These are phyloP conservation scores for Tupaia tana DNA, from an alignment of 2,113 vertebrate genomes.

Conservation along the genomic window DNA sequence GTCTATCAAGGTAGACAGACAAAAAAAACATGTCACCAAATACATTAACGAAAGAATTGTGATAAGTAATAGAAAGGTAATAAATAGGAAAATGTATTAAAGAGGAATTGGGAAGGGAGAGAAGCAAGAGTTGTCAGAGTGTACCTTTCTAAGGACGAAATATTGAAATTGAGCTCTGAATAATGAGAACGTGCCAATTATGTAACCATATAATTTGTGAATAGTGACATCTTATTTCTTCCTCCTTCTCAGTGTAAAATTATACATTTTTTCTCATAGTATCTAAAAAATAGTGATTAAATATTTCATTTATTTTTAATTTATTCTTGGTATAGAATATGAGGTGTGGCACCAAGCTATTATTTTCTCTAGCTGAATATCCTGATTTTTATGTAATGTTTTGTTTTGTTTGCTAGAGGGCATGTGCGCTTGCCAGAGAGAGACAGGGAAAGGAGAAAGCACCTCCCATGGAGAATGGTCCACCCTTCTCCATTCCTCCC, in stretches of 20 bases:
- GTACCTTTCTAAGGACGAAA: not conserved
- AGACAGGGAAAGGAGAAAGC: too few relatives aligned
- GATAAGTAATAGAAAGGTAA: not conserved
- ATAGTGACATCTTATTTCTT: not conserved
- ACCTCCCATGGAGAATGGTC: too few relatives aligned
- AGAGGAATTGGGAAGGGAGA: not conserved
- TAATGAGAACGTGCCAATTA: not conserved
- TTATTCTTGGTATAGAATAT: slow-evolving; percentile 10
- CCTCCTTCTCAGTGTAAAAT: slow-evolving; percentile 24
- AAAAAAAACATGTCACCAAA: not conserved
- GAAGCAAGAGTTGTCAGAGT: not conserved
- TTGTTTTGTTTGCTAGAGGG: too few relatives aligned
- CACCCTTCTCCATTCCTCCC: too few relatives aligned
- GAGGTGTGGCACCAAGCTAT: not conserved
- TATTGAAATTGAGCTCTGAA: slow-evolving; percentile 10
- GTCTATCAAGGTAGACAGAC: not conserved
- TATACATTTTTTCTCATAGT: not conserved
- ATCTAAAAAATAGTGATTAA: slow-evolving; percentile 22
- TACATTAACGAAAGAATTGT: slow-evolving; percentile 1
- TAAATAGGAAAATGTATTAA: not conserved
- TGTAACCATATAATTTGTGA: not conserved
- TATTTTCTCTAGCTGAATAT: not conserved
- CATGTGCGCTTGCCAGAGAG: too few relatives aligned
- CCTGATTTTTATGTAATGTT: not conserved
- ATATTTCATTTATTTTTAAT: not conserved